Evolutionary conservation across 2,888 invertebrate genomes (phyloP).

Genomic region (Phortica okadai): DNA sequence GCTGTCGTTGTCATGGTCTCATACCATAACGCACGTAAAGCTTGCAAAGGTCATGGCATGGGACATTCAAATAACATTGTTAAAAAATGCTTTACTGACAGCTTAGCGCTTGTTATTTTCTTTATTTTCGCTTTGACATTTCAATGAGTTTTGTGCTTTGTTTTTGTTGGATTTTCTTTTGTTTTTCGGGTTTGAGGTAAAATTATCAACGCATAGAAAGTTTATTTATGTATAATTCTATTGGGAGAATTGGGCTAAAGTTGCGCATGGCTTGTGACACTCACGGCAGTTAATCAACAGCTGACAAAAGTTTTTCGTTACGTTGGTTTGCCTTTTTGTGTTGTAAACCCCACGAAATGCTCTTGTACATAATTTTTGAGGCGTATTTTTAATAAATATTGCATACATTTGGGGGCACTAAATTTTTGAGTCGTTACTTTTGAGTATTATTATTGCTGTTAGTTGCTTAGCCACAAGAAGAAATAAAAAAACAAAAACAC

Average conservation of each 20-base stretch:
- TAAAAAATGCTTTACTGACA: slow-evolving; percentile 51
- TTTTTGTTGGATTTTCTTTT: neutral
- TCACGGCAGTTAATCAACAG: slow-evolving; percentile 6
- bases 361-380: neutral
- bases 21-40: slow-evolving; percentile 30
- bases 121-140: slow-evolving; percentile 36
- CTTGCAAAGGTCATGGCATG: neutral
- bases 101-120: slow-evolving; percentile 32
- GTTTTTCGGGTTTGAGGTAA: slow-evolving; percentile 21
- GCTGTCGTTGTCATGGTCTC: slow-evolving; percentile 11
- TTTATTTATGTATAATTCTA: slow-evolving; percentile 29
- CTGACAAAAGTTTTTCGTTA: slow-evolving; percentile 6
- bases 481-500: neutral
- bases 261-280: slow-evolving; percentile 7
- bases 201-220: slow-evolving; percentile 32
- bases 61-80: slow-evolving; percentile 61
- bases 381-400: slow-evolving; percentile 19
- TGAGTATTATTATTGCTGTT: neutral
- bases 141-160: slow-evolving; percentile 3
- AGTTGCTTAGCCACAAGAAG: slow-evolving; percentile 1
- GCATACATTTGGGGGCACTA: slow-evolving; percentile 18
- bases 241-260: slow-evolving; percentile 11
- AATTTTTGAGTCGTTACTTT: slow-evolving; percentile 2
- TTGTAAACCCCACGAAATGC: neutral
- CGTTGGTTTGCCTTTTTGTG: neutral